A percentile compares a stretch with the other conserved stretches of the same genome.
Evolutionary conservation across 1,140 invertebrate species (phyloP).

Genomic region (Elymnias hypermnestra): DNA sequence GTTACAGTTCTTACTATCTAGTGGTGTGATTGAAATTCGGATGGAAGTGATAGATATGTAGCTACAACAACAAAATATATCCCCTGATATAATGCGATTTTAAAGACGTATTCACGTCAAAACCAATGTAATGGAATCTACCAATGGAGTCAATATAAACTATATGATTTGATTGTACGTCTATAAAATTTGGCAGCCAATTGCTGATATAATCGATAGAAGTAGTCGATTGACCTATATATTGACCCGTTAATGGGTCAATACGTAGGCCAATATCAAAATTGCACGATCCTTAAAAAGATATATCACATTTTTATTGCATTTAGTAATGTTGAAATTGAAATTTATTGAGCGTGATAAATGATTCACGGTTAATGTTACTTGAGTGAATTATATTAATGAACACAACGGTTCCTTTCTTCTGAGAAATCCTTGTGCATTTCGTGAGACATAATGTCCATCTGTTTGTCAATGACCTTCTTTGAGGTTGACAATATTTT

Average conservation of each 20-base stretch:
- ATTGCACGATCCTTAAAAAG: constrained; percentile 12
- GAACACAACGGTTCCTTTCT: background rate
- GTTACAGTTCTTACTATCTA: too few relatives aligned
- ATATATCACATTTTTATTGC: constrained; percentile 19
- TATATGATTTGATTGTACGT: background rate
- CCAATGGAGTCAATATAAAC: constrained; percentile 27
- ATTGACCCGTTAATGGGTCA: constrained; percentile 19
- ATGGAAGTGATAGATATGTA: too few relatives aligned
- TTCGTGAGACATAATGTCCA: too few relatives aligned
- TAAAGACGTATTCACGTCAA: too few relatives aligned
- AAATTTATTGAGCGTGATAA: constrained; percentile 13
- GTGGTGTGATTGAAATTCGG: too few relatives aligned
- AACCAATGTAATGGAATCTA: too few relatives aligned
- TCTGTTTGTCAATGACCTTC: too few relatives aligned
- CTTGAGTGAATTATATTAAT: background rate
- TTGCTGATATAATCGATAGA: constrained; percentile 8
- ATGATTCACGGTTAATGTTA: constrained; percentile 9
- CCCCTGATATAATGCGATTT: too few relatives aligned
- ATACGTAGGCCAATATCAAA: constrained; percentile 16
- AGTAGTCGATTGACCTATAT: constrained; percentile 18
- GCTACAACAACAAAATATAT: too few relatives aligned
- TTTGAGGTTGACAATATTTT: too few relatives aligned
- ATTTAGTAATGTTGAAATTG: constrained; percentile 12
- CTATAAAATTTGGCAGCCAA: background rate
- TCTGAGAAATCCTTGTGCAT: background rate